A percentile compares a stretch with the other conserved stretches of the same genome.
Evolutionary conservation across 2,797 vertebrate genomes (phyloP).

Genomic region (Halcyon leucocephala): DNA sequence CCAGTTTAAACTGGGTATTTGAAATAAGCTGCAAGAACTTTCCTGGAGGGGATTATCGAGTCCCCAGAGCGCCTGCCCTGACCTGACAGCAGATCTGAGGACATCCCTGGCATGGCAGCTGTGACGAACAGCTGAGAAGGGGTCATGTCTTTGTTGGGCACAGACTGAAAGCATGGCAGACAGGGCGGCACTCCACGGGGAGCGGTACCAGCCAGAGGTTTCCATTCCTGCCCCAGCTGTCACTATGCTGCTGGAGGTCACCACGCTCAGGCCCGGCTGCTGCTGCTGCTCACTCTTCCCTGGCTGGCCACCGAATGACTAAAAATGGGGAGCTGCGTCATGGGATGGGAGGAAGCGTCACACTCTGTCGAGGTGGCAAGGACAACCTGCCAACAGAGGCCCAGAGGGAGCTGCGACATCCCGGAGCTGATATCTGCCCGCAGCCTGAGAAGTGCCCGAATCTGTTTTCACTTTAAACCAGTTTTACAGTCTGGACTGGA

Average conservation of each 20-base stretch:
- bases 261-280: rapidly evolving
- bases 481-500: background rate
- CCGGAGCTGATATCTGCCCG: background rate
- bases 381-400: background rate
- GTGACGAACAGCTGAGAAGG: background rate
- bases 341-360: background rate
- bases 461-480: conserved; percentile 28
- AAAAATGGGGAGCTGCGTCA: rapidly evolving
- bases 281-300: background rate
- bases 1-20: background rate
- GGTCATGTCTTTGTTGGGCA: background rate
- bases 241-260: background rate
- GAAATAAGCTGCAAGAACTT: background rate
- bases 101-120: background rate
- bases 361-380: rapidly evolving
- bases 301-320: rapidly evolving
- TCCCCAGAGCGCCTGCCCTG: background rate
- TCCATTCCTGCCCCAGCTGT: background rate
- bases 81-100: background rate
- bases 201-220: background rate
- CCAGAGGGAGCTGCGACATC: background rate
- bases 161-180: rapidly evolving
- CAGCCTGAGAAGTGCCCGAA: background rate
- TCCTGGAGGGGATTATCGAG: background rate
- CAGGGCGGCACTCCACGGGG: rapidly evolving